Evolutionary conservation across 2,888 invertebrate genomes (phyloP), one percentile per base, ranked within the genome.

Genomic region (Emmelina monodactyla): DNA sequence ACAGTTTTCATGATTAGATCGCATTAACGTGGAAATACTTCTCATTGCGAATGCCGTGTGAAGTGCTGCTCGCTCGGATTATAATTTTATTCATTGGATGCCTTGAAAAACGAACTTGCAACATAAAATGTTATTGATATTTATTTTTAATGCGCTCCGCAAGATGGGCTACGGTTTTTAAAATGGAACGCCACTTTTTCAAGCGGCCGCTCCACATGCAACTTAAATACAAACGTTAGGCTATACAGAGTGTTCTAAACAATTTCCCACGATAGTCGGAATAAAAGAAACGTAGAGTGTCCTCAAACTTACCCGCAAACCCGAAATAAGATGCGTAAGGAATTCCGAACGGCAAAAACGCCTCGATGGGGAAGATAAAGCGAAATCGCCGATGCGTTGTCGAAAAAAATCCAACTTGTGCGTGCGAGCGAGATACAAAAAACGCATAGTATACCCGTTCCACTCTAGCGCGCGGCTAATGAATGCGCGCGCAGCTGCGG

Each of bases 341-440:
- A 70, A 72, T 75, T 55, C 68, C 62, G 58, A 70, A 66, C 65
- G 66, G 68, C 70, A 72, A 72, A 73, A 72, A 72, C 71, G 60
- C 61, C 68, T 66, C 67, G 68, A 69, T 67, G 66, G 68, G 70
- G 66, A 68, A 70, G 73, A 71, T 72, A 69, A 76, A 73, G 71
- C 70, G 69, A 69, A 76, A 72, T 75, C 73, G 66, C 68, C 75
- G 76, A 72, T 76, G 71, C 72, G 69, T 70, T 69, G 62, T 62
- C 55, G 58, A 61, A 68, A 71, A 73, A 73, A 71, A 68, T 57
- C 67, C 70, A 64, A 68, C 63, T 60, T 62, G 63, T 71, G 64
- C 68, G 76, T 75, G 70, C 69, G 76, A 73, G 72, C 42, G 65
- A 67, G 75, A 76, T 54, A 64, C 67, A 73, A 75, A 76, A 75